These are phyloP conservation scores for Dipodomys merriami DNA, from an alignment of 2,113 vertebrate species.

Conservation along the genomic window DNA sequence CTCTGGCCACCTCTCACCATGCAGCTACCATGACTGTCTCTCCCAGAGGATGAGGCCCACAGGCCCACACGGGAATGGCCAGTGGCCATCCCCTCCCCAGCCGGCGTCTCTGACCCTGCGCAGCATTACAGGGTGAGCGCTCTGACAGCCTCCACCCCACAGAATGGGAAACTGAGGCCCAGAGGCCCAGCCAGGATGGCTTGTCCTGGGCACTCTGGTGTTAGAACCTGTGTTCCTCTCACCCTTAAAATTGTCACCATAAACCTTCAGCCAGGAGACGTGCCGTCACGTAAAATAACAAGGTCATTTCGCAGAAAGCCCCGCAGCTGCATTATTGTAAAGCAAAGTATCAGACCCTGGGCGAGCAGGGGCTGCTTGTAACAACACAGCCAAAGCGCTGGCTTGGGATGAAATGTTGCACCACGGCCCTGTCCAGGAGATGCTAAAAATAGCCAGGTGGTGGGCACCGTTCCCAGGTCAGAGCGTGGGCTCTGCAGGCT, in stretches of 20 bases:
- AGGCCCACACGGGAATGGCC: not conserved
- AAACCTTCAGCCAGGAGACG: accelerated
- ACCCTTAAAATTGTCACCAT: not conserved
- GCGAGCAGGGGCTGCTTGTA: not conserved
- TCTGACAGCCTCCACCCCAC: not conserved
- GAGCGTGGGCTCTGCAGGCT: accelerated
- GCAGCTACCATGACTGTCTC: not conserved
- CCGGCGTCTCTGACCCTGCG: accelerated
- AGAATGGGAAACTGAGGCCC: too few relatives aligned
- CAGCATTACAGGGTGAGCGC: not conserved
- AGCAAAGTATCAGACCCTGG: not conserved
- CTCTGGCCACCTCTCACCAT: accelerated
- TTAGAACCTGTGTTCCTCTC: accelerated
- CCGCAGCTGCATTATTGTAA: not conserved
- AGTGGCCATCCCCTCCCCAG: not conserved
- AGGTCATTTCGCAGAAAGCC: not conserved
- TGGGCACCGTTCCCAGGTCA: not conserved
- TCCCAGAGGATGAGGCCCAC: not conserved
- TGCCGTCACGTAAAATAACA: not conserved
- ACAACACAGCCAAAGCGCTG: not conserved
- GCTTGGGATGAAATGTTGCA: not conserved
- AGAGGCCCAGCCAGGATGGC: accelerated
- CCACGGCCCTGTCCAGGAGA: not conserved
- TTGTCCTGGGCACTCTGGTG: accelerated
- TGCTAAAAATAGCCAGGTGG: not conserved